Percentiles rank a stretch among this genome's conserved stretches.
phyloP scores from a whole-genome alignment of 2,888 invertebrate species.

The Falcaria lacertinaria region DNA sequence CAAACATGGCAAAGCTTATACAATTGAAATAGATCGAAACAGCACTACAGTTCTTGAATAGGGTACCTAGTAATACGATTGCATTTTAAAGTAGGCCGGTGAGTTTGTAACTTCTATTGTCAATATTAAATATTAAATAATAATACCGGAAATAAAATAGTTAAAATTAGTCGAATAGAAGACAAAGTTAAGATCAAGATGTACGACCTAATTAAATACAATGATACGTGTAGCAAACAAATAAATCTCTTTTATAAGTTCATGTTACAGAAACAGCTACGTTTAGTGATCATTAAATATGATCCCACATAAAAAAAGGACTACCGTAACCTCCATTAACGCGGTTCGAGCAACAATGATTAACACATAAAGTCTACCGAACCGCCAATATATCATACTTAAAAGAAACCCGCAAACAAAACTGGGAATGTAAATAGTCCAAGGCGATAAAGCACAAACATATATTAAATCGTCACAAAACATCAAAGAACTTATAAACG shows the following conservation, averaged over 20 bases:
- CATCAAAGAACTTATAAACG: constrained; percentile 30
- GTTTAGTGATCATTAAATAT: background rate
- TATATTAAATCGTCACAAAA: constrained; percentile 21
- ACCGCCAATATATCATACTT: constrained; percentile 8
- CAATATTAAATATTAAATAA: too few species aligned
- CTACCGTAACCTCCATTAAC: background rate
- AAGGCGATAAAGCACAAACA: constrained; percentile 10
- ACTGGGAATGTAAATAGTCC: constrained; percentile 4
- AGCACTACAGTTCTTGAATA: too few species aligned
- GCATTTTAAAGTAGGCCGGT: too few species aligned
- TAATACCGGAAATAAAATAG: too few species aligned
- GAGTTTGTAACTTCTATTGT: too few species aligned
- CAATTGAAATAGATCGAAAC: too few species aligned
- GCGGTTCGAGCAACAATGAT: background rate
- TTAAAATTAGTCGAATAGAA: too few species aligned
- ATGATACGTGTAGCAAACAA: background rate
- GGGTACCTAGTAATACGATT: too few species aligned
- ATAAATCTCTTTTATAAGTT: background rate
- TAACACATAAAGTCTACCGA: background rate
- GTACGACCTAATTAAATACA: too few species aligned
- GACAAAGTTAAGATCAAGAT: too few species aligned
- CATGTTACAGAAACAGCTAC: background rate
- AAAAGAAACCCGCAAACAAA: background rate
- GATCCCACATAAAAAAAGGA: background rate
- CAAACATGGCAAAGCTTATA: too few species aligned